A percentile compares a stretch with the other conserved stretches of the same genome.
phyloP scores from a whole-genome alignment of 2,888 invertebrate species.

The Zygogramma bicolorata region DNA sequence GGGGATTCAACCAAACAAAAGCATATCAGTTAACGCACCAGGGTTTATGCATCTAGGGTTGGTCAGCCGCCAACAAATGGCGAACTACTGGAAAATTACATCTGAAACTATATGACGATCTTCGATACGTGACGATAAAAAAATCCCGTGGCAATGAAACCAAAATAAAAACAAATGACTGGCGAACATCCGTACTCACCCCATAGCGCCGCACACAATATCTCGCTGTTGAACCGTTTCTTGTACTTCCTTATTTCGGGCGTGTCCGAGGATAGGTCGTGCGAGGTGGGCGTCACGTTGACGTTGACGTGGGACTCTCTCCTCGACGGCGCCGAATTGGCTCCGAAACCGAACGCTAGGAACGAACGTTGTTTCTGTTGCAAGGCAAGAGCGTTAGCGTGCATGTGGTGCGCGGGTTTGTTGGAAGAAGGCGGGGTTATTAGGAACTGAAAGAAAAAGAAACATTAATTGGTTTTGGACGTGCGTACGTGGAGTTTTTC shows the following conservation, averaged over 20 bases:
- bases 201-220: constrained; percentile 99
- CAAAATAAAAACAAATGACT: no score
- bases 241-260: constrained; percentile 99
- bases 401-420: constrained; percentile 30
- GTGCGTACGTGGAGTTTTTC: no score
- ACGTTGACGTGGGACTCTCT: constrained; percentile 97
- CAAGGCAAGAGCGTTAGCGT: constrained; percentile 75
- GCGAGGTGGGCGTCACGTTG: constrained; percentile 94
- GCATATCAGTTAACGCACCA: no score
- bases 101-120: no score
- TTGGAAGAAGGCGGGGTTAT: constrained; percentile 31
- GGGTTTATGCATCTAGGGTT: no score
- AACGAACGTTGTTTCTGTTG: constrained; percentile 99
- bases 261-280: constrained; percentile 92
- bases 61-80: no score
- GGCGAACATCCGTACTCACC: constrained; percentile 75
- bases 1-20: no score
- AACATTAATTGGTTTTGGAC: no score
- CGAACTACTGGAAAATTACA: no score
- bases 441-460: constrained; percentile 43
- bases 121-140: no score
- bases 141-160: no score
- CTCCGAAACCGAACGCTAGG: constrained; percentile 97
- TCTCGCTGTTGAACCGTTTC: constrained; percentile 99
- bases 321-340: constrained; percentile 82